A percentile compares a stretch with the other conserved stretches of the same genome.
Evolutionary conservation across 2,888 invertebrate genomes (phyloP).

Genomic region (Plagodis pulveraria): DNA sequence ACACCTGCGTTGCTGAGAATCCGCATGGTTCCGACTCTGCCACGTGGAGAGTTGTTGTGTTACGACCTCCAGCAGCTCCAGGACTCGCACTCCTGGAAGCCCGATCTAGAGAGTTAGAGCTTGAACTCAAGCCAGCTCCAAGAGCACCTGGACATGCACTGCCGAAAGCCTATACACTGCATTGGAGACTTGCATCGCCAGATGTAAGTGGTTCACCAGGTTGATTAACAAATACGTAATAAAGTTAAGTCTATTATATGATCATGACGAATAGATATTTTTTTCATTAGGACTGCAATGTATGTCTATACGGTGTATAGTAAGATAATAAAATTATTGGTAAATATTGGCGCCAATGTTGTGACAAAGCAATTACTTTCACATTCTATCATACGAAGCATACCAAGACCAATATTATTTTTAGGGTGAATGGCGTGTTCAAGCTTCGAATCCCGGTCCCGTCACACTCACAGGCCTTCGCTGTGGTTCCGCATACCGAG

Average conservation of each 20-base stretch:
- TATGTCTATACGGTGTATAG: no score
- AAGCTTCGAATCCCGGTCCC: slow-evolving; percentile 70
- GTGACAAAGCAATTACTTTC: no score
- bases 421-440: slow-evolving; percentile 87
- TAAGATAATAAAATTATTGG: no score
- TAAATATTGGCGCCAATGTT: no score
- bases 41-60: slow-evolving; percentile 90
- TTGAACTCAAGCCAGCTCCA: slow-evolving; percentile 69
- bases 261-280: no score
- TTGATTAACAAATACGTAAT: no score
- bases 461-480: slow-evolving; percentile 89
- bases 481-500: slow-evolving; percentile 93
- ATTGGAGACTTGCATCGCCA: slow-evolving; percentile 88
- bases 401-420: not conserved
- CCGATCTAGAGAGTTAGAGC: slow-evolving; percentile 69
- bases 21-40: slow-evolving; percentile 93
- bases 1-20: slow-evolving; percentile 92
- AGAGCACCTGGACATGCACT: slow-evolving; percentile 73
- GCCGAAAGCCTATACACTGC: slow-evolving; percentile 86
- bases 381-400: not conserved
- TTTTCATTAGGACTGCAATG: no score
- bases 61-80: slow-evolving; percentile 90
- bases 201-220: slow-evolving; percentile 81
- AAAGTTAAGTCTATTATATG: no score
- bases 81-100: slow-evolving; percentile 85